phyloP scores from a whole-genome alignment of 2,113 vertebrate genomes.

The Mobula birostris region DNA sequence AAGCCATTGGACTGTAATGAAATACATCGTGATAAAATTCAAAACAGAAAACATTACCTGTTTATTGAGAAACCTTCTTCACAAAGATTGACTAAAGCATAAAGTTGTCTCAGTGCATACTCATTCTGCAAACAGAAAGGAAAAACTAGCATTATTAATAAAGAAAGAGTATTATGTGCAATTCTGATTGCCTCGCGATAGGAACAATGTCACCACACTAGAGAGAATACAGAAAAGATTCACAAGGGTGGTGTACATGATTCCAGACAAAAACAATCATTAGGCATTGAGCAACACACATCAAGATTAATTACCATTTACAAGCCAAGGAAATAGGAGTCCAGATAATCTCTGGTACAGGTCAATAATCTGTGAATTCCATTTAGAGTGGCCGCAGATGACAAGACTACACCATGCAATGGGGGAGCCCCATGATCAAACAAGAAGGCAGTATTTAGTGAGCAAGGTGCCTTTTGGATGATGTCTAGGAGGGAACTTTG shows the following conservation, averaged over 20 bases:
- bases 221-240: no score
- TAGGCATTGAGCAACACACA: not conserved
- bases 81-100: slow-evolving; percentile 82
- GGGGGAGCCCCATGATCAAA: not conserved
- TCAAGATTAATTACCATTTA: not conserved
- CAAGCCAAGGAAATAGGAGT: not conserved
- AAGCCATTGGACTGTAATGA: not conserved
- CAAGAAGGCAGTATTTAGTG: not conserved
- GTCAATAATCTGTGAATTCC: not conserved
- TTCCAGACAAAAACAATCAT: no score
- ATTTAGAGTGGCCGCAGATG: not conserved
- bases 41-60: slow-evolving; percentile 59
- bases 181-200: no score
- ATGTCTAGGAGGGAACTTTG: not conserved
- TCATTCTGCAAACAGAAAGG: slow-evolving; percentile 62
- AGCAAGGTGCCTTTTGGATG: not conserved
- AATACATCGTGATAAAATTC: not conserved
- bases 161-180: not conserved
- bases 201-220: no score
- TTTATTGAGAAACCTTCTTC: slow-evolving; percentile 64
- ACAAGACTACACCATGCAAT: not conserved
- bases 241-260: no score
- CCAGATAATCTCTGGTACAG: not conserved
- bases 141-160: not conserved
- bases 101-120: slow-evolving; percentile 78